These are phyloP conservation scores for Rhodeus uyekii DNA, from an alignment of 2,797 vertebrate species.

Conservation along the genomic window DNA sequence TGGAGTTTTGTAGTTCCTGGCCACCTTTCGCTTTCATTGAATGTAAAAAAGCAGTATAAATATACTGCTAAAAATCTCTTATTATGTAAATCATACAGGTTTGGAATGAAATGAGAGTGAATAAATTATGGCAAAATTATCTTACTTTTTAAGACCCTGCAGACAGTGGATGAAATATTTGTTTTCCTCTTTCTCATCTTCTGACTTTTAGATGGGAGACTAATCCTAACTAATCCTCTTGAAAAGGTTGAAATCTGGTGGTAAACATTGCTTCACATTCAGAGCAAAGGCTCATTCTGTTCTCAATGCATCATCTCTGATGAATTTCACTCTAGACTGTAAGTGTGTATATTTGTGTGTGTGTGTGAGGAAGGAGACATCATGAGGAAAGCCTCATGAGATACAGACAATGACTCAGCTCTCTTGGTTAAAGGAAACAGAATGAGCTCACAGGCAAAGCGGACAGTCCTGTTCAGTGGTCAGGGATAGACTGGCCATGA, in stretches of 20 bases:
- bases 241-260: background rate
- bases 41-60: background rate
- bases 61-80: background rate
- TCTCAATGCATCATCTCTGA: background rate
- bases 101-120: background rate
- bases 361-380: constrained; percentile 9
- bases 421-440: constrained; percentile 3
- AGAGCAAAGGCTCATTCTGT: background rate
- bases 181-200: background rate
- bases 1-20: background rate
- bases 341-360: background rate
- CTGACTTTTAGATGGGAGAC: constrained; percentile 7
- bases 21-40: background rate
- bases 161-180: background rate
- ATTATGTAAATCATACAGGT: background rate
- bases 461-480: background rate
- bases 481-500: background rate
- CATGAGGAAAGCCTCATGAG: constrained; percentile 23
- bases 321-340: constrained; percentile 1
- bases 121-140: background rate
- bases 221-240: constrained; percentile 34
- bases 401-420: constrained; percentile 51
- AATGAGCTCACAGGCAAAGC: background rate
- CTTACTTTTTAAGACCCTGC: background rate
- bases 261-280: constrained; percentile 21